phyloP scores from a whole-genome alignment of 1,140 invertebrate genomes.

The Ceratina calcarata region DNA sequence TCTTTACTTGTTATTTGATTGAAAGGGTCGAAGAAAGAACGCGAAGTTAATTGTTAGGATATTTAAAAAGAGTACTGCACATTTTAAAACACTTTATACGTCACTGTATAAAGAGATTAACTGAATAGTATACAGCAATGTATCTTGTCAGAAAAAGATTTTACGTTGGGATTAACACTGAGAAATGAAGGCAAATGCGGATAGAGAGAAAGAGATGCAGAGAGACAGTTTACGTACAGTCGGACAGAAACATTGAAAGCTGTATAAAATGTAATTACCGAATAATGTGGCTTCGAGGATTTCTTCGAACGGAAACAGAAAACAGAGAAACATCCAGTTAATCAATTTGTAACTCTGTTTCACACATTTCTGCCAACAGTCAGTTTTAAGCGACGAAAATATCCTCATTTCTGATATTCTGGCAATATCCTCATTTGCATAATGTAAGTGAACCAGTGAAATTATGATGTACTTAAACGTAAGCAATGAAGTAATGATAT shows the following conservation, averaged over 20 bases:
- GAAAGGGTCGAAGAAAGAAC: neutral
- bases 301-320: slow-evolving; percentile 62
- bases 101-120: too few relatives aligned
- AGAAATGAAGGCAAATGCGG: slow-evolving; percentile 1
- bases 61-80: neutral
- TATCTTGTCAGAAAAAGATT: neutral
- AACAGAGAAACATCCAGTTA: slow-evolving; percentile 52
- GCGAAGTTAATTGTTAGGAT: neutral
- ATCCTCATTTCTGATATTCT: neutral
- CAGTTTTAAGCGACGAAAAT: neutral
- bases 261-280: slow-evolving; percentile 69
- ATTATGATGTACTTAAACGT: too few relatives aligned
- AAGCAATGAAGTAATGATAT: too few relatives aligned
- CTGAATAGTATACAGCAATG: neutral
- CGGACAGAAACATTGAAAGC: slow-evolving; percentile 50
- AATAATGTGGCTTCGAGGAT: slow-evolving; percentile 57
- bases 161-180: neutral
- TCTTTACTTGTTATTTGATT: too few relatives aligned
- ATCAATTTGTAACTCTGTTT: slow-evolving; percentile 20
- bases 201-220: slow-evolving; percentile 30
- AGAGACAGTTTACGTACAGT: slow-evolving; percentile 49
- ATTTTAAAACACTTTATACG: neutral
- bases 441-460: too few relatives aligned
- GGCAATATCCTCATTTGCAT: too few relatives aligned
- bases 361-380: neutral